Conservation (phyloP, 2,797 vertebrate genomes). For the Sebastolobus alascanus region DNA sequence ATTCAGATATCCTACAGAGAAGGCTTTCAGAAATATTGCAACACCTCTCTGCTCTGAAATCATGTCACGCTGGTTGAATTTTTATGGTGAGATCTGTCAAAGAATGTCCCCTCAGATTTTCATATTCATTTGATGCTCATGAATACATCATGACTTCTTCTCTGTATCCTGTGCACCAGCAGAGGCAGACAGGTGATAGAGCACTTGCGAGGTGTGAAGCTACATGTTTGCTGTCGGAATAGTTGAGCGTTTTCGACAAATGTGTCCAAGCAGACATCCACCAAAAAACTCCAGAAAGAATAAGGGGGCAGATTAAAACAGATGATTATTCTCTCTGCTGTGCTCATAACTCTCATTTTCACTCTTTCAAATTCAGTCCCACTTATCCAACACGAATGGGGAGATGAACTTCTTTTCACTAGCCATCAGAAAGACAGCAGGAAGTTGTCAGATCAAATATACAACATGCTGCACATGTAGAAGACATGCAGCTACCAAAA, state of each 20-base stretch:
- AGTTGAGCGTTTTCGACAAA: neutral
- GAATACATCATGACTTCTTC: slow-evolving; percentile 49
- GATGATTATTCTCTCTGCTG: slow-evolving; percentile 24
- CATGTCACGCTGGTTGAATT: slow-evolving; percentile 46
- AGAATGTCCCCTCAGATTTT: slow-evolving; percentile 47
- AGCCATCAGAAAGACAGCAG: slow-evolving; percentile 9
- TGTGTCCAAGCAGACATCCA: neutral
- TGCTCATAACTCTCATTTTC: neutral
- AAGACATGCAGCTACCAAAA: neutral
- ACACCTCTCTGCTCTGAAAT: slow-evolving; percentile 45
- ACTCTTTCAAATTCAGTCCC: neutral
- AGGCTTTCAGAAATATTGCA: slow-evolving; percentile 54
- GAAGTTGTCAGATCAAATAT: slow-evolving; percentile 58
- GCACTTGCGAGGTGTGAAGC: slow-evolving; percentile 4
- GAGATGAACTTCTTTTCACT: slow-evolving; percentile 36
- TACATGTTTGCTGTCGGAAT: slow-evolving; percentile 1
- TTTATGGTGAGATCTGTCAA: slow-evolving; percentile 43
- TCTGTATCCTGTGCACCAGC: slow-evolving; percentile 21
- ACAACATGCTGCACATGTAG: slow-evolving; percentile 27
- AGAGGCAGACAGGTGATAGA: slow-evolving; percentile 37
- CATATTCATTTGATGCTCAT: slow-evolving; percentile 54
- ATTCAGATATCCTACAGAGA: slow-evolving; percentile 32
- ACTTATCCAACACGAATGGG: neutral
- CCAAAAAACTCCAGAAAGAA: neutral
- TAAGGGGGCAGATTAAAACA: slow-evolving; percentile 5